phyloP scores from a whole-genome alignment of 2,888 invertebrate genomes.

The Gibbula magus region DNA sequence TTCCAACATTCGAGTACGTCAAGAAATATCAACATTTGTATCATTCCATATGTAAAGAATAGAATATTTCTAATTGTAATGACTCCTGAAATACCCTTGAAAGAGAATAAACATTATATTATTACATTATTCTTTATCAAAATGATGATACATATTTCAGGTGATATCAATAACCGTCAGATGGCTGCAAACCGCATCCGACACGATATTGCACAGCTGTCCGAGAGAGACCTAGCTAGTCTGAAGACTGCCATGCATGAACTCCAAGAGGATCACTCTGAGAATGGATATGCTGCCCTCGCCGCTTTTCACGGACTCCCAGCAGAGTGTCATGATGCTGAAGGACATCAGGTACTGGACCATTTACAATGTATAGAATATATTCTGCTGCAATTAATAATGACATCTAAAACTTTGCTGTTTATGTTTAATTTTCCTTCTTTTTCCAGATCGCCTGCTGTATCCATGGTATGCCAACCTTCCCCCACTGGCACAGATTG shows the following conservation, averaged over 20 bases:
- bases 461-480: constrained; percentile 38
- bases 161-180: not conserved
- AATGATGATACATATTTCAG: not conserved
- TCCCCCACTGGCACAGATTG: constrained; percentile 41
- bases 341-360: not conserved
- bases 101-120: not conserved
- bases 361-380: no score
- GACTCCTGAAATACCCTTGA: not conserved
- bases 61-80: no score
- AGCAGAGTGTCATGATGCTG: constrained; percentile 19
- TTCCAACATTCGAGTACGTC: no score
- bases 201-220: constrained; percentile 31
- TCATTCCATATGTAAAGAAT: no score
- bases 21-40: no score
- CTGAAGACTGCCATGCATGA: constrained; percentile 39
- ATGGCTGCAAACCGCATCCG: constrained; percentile 36
- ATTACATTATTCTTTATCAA: not conserved
- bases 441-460: constrained; percentile 29
- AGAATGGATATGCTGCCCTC: constrained; percentile 32
- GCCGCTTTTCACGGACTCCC: constrained; percentile 33
- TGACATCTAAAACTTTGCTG: no score
- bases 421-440: not conserved
- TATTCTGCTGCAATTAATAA: no score
- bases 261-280: constrained; percentile 35
- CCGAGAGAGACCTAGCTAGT: constrained; percentile 39